Conservation (phyloP, 37 sponge, comb jelly and placozoan species). For the Ianthella basta region DNA sequence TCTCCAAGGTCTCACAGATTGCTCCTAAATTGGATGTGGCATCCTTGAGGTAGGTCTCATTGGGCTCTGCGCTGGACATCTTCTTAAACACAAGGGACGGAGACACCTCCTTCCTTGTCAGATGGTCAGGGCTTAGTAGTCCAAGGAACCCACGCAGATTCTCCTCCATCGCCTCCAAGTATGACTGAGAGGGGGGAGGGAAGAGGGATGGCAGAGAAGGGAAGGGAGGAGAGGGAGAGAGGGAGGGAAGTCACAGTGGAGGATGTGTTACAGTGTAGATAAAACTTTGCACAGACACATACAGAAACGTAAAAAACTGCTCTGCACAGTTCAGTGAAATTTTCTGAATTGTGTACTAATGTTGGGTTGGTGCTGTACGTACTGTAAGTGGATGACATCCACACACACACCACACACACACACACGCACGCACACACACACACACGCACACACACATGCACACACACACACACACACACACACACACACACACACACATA, state of each 20-base stretch:
- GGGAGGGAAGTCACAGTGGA: background rate
- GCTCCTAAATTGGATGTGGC: slow-evolving; percentile 55
- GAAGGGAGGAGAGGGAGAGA: background rate
- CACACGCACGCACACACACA: slow-evolving; percentile 10
- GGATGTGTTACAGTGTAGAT: too few species aligned
- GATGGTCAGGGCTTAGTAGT: slow-evolving; percentile 40
- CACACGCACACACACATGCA: slow-evolving; percentile 23
- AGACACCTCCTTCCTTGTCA: slow-evolving; percentile 13
- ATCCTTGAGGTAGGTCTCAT: slow-evolving; percentile 65
- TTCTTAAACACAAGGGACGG: slow-evolving; percentile 60
- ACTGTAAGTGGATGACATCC: background rate
- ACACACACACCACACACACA: background rate
- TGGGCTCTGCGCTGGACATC: slow-evolving; percentile 57
- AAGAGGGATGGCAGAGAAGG: too few species aligned
- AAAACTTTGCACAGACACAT: background rate
- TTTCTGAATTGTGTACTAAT: background rate
- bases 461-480: slow-evolving; percentile 22
- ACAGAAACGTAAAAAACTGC: background rate
- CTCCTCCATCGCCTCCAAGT: slow-evolving; percentile 66
- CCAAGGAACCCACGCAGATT: slow-evolving; percentile 54
- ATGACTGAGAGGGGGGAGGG: slow-evolving; percentile 45
- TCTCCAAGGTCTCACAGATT: slow-evolving; percentile 65
- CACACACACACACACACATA: slow-evolving; percentile 39
- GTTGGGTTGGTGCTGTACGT: background rate
- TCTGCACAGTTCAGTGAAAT: background rate